phyloP scores from a whole-genome alignment of 2,888 invertebrate genomes.

The Lepidocyrtinus sp. region DNA sequence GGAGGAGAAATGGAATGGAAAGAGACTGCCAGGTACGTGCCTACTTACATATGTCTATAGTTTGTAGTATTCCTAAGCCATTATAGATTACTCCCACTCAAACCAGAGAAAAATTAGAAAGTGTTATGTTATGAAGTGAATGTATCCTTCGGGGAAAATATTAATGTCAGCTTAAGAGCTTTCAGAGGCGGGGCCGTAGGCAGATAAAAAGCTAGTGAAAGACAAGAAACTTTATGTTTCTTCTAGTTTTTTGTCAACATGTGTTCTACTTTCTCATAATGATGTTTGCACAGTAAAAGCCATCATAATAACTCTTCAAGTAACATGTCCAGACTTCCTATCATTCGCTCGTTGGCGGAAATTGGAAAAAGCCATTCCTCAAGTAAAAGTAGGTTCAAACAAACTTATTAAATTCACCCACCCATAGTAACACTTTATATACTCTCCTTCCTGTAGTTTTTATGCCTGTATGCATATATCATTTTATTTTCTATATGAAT shows the following conservation, averaged over 20 bases:
- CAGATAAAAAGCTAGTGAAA: neutral
- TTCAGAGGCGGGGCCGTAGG: slow-evolving; percentile 8
- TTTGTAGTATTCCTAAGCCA: neutral
- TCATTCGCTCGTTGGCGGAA: slow-evolving; percentile 88
- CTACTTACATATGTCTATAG: neutral
- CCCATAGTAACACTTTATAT: too few species aligned
- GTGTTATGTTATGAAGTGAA: too few species aligned
- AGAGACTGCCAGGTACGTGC: slow-evolving; percentile 87
- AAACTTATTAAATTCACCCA: too few species aligned
- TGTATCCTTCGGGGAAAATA: too few species aligned
- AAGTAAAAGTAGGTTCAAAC: slow-evolving; percentile 86
- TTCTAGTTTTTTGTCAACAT: neutral
- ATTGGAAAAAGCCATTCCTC: slow-evolving; percentile 96
- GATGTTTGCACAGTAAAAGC: slow-evolving; percentile 75
- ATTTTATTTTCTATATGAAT: neutral
- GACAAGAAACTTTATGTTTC: neutral
- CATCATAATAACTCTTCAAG: slow-evolving; percentile 74
- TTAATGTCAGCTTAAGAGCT: too few species aligned
- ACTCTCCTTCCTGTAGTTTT: neutral
- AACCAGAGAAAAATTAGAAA: too few species aligned
- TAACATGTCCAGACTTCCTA: slow-evolving; percentile 73
- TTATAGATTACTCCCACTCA: too few species aligned
- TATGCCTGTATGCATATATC: neutral
- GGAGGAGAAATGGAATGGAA: slow-evolving; percentile 96
- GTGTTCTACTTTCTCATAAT: slow-evolving; percentile 8